phyloP scores from a whole-genome alignment of 2,113 vertebrate species.

The Phylloscopus whistleri region DNA sequence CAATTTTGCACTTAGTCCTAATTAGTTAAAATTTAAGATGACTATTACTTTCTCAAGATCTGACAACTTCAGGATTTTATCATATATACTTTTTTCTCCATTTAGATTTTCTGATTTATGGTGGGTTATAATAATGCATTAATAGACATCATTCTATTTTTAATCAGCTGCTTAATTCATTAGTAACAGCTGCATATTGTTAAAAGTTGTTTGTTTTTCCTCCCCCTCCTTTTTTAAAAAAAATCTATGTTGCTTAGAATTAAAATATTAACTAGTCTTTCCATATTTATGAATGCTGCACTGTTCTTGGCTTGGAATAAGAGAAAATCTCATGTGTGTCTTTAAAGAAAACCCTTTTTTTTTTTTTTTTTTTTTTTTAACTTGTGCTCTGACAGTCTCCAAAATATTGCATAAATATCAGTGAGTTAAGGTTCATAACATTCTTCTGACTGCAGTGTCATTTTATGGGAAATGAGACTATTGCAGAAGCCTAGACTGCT shows the following conservation, averaged over 20 bases:
- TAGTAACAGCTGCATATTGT: constrained; percentile 46
- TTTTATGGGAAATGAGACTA: background rate
- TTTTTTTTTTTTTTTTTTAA: background rate
- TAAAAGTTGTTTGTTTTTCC: background rate
- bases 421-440: background rate
- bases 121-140: constrained; percentile 45
- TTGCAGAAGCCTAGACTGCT: background rate
- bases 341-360: background rate
- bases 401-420: background rate
- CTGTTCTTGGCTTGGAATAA: background rate
- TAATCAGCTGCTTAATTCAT: constrained; percentile 33
- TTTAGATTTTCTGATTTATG: background rate
- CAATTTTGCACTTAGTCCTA: constrained; percentile 9
- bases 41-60: constrained; percentile 28
- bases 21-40: constrained; percentile 17
- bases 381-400: background rate
- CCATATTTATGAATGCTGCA: background rate
- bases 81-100: background rate
- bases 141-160: constrained; percentile 36
- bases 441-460: background rate
- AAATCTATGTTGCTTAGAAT: constrained; percentile 12
- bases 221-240: background rate
- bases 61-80: background rate
- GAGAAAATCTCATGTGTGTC: background rate
- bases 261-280: constrained; percentile 23